These are phyloP conservation scores for Eupristina koningsbergeri DNA, from an alignment of 1,140 invertebrate genomes.

Conservation along the genomic window DNA sequence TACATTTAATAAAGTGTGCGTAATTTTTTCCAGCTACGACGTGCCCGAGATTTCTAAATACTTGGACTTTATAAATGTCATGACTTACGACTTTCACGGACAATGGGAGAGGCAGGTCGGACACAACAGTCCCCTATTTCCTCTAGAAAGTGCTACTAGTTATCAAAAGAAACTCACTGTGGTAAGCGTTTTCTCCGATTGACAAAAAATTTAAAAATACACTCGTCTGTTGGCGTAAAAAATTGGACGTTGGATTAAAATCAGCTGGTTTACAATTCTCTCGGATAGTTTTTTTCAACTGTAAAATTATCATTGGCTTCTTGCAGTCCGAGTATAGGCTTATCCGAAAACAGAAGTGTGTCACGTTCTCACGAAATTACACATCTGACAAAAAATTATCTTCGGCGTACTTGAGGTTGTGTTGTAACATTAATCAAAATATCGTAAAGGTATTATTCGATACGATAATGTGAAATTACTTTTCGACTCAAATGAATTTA, in stretches of 20 bases:
- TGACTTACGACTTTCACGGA: slow-evolving; percentile 96
- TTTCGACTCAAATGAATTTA: not conserved
- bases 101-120: slow-evolving; percentile 94
- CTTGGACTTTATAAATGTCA: slow-evolving; percentile 93
- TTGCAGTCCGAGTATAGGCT: not conserved
- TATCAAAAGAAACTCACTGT: slow-evolving; percentile 93
- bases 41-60: slow-evolving; percentile 95
- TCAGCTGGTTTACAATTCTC: not conserved
- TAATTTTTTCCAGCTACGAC: slow-evolving; percentile 79
- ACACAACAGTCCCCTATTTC: slow-evolving; percentile 92
- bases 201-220: slow-evolving; percentile 19
- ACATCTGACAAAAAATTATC: not conserved
- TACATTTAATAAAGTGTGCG: not conserved
- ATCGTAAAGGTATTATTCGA: slow-evolving; percentile 5
- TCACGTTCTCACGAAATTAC: slow-evolving; percentile 10
- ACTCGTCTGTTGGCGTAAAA: not conserved
- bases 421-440: slow-evolving; percentile 9
- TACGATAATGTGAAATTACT: not conserved
- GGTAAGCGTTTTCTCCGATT: slow-evolving; percentile 73
- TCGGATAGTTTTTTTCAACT: not conserved
- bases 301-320: slow-evolving; percentile 7
- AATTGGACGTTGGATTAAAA: not conserved
- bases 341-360: not conserved
- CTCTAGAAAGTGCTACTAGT: slow-evolving; percentile 89
- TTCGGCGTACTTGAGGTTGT: not conserved